A percentile compares a stretch with the other conserved stretches of the same genome.
Evolutionary conservation across 2,888 invertebrate genomes (phyloP).

Genomic region (Aspidiotus rigidus): DNA sequence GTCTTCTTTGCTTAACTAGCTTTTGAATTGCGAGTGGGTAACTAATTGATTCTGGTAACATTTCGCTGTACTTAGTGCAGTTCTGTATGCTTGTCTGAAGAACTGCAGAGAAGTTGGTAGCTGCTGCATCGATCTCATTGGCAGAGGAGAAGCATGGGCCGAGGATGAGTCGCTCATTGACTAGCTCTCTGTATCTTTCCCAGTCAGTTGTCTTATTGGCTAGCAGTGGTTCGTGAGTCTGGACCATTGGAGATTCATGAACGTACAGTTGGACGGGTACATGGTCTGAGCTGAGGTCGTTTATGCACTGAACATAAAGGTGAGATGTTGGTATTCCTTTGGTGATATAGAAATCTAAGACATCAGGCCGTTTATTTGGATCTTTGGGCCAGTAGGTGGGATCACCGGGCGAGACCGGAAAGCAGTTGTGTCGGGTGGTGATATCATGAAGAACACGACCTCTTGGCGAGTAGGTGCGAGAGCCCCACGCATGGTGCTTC

Average conservation of each 20-base stretch:
- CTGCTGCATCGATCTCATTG: slow-evolving; percentile 7
- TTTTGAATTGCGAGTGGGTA: background rate
- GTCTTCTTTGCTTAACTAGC: background rate
- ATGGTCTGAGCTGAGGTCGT: slow-evolving; percentile 19
- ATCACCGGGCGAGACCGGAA: slow-evolving; percentile 10
- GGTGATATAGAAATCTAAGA: slow-evolving; percentile 16
- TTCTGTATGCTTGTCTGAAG: background rate
- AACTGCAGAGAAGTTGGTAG: background rate
- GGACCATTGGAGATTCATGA: background rate
- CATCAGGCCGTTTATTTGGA: slow-evolving; percentile 15
- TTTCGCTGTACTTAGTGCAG: background rate
- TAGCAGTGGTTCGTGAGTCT: background rate
- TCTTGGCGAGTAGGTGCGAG: slow-evolving; percentile 3
- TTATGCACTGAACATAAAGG: slow-evolving; percentile 10
- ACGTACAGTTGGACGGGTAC: slow-evolving; percentile 18
- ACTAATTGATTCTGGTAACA: slow-evolving; percentile 1
- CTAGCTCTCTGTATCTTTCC: slow-evolving; percentile 2
- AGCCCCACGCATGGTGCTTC: slow-evolving; percentile 3
- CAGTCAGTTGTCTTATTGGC: slow-evolving; percentile 21
- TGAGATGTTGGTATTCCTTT: slow-evolving; percentile 16
- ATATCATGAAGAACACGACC: background rate
- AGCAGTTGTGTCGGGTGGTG: background rate
- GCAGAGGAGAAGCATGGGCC: background rate
- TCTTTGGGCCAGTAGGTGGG: slow-evolving; percentile 26
- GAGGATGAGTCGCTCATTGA: slow-evolving; percentile 7